Base-by-base conservation (phyloP, 2,797 vertebrate species). In the Pampus argenteus region DNA sequence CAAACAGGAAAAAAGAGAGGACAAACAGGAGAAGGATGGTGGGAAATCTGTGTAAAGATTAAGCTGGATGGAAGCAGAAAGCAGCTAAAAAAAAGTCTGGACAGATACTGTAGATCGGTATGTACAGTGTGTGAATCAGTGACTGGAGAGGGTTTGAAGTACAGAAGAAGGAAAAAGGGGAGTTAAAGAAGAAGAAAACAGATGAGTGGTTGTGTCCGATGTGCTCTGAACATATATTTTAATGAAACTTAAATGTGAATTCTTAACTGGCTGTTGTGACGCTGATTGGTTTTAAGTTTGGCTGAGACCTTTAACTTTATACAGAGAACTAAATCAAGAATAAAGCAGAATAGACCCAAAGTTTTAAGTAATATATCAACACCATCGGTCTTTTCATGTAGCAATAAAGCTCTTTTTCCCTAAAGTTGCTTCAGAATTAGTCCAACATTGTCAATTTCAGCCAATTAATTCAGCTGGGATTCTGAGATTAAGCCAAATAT, bases 391-490 rank as follows among this genome's bases (percentile, higher is more conserved):
- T 13, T 40, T 31, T n/a, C n/a, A 22, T 45, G 23, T 29, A 48
- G 26, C 20, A 60, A 15, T 31, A 22, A 23, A 42, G 18, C 5
- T 36, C 10, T 15, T 23, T 56, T 44, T 38, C 26, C 36, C 9
- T 15, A 28, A 58, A 50, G 42, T 45, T 13, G 18, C 29, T 25
- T 50, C 14, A 25, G 28, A 18, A 45, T 22, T 28, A 50, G 4
- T 48, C 49, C 60, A 69, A 48, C 59, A 64, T 23, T 1, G 17
- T 51, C 49, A 2, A 9, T 56, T 36, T 50, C 42, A 71, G 49
- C 54, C 66, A 64, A 65, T 44, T 73, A 57, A 50, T 68, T 60
- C 40, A 49, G 60, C 55, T 65, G 60, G 26, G 56, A 40, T 34
- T 49, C 17, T 54, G 44, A 44, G 13, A 48, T 40, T 66, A 25